These are phyloP conservation scores for Malurus melanocephalus DNA, from an alignment of 2,113 vertebrate species.

Conservation along the genomic window DNA sequence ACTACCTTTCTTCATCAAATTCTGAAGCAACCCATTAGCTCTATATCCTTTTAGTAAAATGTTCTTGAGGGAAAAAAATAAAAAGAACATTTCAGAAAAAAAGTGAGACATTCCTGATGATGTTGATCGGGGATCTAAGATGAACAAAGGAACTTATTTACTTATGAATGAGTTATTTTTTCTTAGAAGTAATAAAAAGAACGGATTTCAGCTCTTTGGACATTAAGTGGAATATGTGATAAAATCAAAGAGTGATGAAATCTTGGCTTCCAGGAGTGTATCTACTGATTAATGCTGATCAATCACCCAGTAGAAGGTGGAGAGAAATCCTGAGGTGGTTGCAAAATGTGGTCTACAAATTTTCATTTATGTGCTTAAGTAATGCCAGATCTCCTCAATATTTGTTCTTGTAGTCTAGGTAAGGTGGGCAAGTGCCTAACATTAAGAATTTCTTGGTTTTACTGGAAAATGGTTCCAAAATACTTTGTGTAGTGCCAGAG, in stretches of 20 bases:
- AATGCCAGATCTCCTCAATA: not conserved
- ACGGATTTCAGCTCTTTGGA: not conserved
- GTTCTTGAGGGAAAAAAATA: not conserved
- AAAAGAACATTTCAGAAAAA: not conserved
- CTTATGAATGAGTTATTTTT: not conserved
- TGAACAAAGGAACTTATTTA: not conserved
- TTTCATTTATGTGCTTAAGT: not conserved
- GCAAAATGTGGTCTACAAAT: fast-evolving
- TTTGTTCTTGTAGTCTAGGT: not conserved
- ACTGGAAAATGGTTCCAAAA: not conserved
- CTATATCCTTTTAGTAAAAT: not conserved
- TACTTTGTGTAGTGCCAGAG: not conserved
- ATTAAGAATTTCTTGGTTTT: not conserved
- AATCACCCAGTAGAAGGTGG: not conserved
- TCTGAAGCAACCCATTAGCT: not conserved
- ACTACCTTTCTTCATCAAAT: not conserved
- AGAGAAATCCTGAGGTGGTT: not conserved
- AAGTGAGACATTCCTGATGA: not conserved
- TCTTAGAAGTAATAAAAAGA: not conserved
- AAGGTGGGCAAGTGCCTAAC: not conserved
- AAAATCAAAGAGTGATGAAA: not conserved
- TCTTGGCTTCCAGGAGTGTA: not conserved
- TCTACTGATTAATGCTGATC: not conserved
- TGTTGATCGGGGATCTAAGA: not conserved
- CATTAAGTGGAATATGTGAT: not conserved